Evolutionary conservation across 35 echinoderm and acorn worm genomes (phyloP).

Genomic region (Apostichopus parvimensis): DNA sequence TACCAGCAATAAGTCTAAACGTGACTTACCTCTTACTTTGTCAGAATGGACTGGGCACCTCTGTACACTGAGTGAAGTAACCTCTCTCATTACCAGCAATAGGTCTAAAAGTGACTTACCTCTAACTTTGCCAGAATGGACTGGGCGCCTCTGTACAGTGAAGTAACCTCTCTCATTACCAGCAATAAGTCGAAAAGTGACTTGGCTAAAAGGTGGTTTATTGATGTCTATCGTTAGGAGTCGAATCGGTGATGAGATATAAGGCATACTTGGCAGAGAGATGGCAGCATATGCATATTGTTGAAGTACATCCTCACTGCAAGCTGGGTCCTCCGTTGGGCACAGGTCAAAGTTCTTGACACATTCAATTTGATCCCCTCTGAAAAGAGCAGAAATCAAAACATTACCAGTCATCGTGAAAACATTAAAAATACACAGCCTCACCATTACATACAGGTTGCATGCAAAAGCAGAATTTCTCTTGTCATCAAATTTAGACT

Average conservation of each 20-base stretch:
- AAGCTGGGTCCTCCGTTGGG: neutral
- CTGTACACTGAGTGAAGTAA: no score
- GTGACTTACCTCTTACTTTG: neutral
- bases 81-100: neutral
- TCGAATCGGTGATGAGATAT: constrained; percentile 8
- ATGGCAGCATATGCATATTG: neutral
- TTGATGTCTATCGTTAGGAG: constrained; percentile 20
- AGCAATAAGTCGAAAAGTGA: neutral
- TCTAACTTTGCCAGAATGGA: neutral
- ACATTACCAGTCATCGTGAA: no score
- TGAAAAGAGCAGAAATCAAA: neutral
- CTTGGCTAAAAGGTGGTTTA: neutral
- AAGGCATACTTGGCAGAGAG: constrained; percentile 30
- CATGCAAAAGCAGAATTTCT: no score
- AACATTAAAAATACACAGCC: no score
- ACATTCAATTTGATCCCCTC: constrained; percentile 37
- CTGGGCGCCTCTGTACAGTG: neutral
- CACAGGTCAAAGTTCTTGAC: constrained; percentile 1
- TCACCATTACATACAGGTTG: no score
- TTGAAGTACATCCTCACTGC: neutral
- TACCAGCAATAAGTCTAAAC: neutral
- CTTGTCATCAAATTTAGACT: no score
- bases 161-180: neutral
- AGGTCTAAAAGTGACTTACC: neutral
- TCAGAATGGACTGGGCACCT: no score